Evolutionary conservation across 2,888 invertebrate species (phyloP).

Genomic region (Entomobrya multifasciata): DNA sequence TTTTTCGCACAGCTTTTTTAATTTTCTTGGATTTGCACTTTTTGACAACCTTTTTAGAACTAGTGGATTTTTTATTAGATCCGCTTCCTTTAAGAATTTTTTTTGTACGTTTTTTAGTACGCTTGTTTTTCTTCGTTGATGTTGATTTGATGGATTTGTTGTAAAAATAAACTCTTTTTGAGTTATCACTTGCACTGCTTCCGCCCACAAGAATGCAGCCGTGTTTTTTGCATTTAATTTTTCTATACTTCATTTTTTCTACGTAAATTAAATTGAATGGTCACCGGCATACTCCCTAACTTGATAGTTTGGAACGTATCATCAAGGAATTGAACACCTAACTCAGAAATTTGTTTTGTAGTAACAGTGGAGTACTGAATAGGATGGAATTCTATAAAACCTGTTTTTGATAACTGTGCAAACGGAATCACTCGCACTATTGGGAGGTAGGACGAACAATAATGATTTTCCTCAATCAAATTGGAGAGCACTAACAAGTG

Average conservation of each 20-base stretch:
- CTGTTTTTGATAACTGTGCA: too few relatives aligned
- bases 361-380: background rate
- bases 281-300: background rate
- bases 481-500: background rate
- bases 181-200: background rate
- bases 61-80: background rate
- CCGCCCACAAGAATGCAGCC: background rate
- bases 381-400: background rate
- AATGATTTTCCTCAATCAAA: background rate
- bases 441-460: slow-evolving; percentile 5
- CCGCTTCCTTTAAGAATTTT: background rate
- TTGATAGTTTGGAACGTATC: background rate
- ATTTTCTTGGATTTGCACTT: background rate
- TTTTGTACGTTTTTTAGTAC: background rate
- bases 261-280: background rate
- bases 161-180: too few relatives aligned
- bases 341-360: background rate
- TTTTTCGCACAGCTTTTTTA: background rate
- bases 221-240: background rate
- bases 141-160: too few relatives aligned
- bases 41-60: background rate
- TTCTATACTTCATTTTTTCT: slow-evolving; percentile 1
- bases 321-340: background rate
- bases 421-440: background rate
- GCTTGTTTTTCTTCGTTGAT: too few relatives aligned